phyloP scores from a whole-genome alignment of 2,888 invertebrate genomes.

The Dastarcus helophoroides region DNA sequence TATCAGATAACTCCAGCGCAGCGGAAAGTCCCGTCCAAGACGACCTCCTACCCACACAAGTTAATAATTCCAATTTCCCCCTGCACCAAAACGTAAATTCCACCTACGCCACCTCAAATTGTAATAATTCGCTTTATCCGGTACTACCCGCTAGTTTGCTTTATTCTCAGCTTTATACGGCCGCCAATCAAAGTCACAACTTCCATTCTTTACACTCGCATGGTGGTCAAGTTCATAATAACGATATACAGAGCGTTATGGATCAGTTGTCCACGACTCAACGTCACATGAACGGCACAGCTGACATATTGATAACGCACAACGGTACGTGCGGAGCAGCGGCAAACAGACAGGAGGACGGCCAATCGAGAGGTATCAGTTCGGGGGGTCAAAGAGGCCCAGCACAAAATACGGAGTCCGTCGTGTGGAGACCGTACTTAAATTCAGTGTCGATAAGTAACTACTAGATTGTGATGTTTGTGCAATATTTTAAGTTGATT shows the following conservation, averaged over 20 bases:
- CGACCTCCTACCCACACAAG: slow-evolving; percentile 54
- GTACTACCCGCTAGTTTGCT: slow-evolving; percentile 71
- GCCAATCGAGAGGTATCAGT: slow-evolving; percentile 30
- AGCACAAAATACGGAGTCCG: slow-evolving; percentile 51
- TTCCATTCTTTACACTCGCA: slow-evolving; percentile 58
- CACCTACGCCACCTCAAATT: slow-evolving; percentile 47
- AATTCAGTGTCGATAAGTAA: slow-evolving; percentile 13
- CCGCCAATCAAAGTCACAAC: slow-evolving; percentile 63
- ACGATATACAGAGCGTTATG: slow-evolving; percentile 64
- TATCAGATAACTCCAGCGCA: slow-evolving; percentile 73
- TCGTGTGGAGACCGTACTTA: slow-evolving; percentile 67
- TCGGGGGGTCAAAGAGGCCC: slow-evolving; percentile 45
- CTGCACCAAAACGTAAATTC: slow-evolving; percentile 38
- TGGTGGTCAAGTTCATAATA: slow-evolving; percentile 44
- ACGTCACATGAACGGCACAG: slow-evolving; percentile 37
- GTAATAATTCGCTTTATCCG: slow-evolving; percentile 63
- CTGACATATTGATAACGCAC: slow-evolving; percentile 42
- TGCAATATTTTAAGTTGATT: slow-evolving; percentile 11
- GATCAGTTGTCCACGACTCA: slow-evolving; percentile 57
- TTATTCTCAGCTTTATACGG: slow-evolving; percentile 74
- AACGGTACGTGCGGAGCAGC: slow-evolving; percentile 49
- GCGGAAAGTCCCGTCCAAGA: slow-evolving; percentile 77
- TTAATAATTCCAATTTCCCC: slow-evolving; percentile 48
- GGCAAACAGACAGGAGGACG: slow-evolving; percentile 46
- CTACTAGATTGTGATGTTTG: slow-evolving; percentile 10